phyloP scores from a whole-genome alignment of 2,888 invertebrate genomes.

The Sminthurinus aureus region DNA sequence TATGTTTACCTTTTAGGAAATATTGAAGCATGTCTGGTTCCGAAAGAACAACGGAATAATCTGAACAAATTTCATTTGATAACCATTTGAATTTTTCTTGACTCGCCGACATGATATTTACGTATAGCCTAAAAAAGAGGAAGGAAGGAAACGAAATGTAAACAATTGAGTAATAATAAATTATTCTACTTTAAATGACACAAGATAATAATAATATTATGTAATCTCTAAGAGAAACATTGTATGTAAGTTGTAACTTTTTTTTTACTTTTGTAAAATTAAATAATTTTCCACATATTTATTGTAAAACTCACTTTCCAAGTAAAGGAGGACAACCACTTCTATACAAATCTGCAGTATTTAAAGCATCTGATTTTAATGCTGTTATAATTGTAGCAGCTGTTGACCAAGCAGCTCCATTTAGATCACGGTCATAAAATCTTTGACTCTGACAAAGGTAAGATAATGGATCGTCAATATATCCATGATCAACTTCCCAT shows the following conservation, averaged over 20 bases:
- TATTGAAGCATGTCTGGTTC: constrained; percentile 67
- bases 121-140: constrained; percentile 44
- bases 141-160: not conserved
- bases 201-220: too few relatives aligned
- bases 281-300: not conserved
- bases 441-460: constrained; percentile 48
- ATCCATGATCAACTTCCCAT: constrained; percentile 57
- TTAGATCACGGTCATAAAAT: constrained; percentile 48
- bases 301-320: constrained; percentile 47
- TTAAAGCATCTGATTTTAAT: constrained; percentile 41
- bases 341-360: constrained; percentile 46
- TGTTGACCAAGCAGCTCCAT: constrained; percentile 55
- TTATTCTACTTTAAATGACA: too few relatives aligned
- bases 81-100: constrained; percentile 30
- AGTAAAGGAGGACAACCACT: constrained; percentile 52
- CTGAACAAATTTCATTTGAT: constrained; percentile 40
- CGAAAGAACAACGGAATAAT: constrained; percentile 18
- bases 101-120: constrained; percentile 33
- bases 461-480: constrained; percentile 45
- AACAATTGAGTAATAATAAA: too few relatives aligned
- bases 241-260: too few relatives aligned
- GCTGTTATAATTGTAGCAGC: constrained; percentile 51
- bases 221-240: not conserved
- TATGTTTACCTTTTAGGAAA: constrained; percentile 70
- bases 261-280: not conserved